These are phyloP conservation scores for Drosophila mulleri DNA, from an alignment of 2,888 invertebrate genomes.

Conservation along the genomic window DNA sequence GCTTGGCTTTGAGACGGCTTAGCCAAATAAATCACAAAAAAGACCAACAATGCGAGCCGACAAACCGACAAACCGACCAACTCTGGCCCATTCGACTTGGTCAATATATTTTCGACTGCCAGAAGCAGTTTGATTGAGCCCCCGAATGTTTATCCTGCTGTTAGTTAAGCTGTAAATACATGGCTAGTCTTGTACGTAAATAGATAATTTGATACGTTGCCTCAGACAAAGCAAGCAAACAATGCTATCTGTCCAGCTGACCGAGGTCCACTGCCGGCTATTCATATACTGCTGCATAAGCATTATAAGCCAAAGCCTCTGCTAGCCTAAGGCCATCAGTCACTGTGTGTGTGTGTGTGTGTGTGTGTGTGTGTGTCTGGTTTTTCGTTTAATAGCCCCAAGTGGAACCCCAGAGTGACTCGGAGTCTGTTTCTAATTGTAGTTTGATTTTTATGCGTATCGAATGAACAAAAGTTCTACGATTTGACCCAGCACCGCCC, in stretches of 20 bases:
- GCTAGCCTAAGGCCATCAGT: background rate
- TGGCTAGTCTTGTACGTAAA: slow-evolving; percentile 52
- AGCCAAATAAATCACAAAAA: slow-evolving; percentile 75
- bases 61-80: slow-evolving; percentile 36
- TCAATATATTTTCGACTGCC: slow-evolving; percentile 42
- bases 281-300: slow-evolving; percentile 60
- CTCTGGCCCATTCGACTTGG: slow-evolving; percentile 45
- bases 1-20: slow-evolving; percentile 74
- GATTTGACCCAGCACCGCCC: background rate
- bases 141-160: slow-evolving; percentile 71
- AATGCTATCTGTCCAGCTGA: slow-evolving; percentile 22
- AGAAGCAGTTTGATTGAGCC: slow-evolving; percentile 67
- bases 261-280: slow-evolving; percentile 1
- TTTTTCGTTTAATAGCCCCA: slow-evolving; percentile 56
- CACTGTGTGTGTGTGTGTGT: background rate
- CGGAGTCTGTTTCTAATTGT: slow-evolving; percentile 72
- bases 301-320: slow-evolving; percentile 43
- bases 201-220: slow-evolving; percentile 73
- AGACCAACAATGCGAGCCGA: slow-evolving; percentile 40
- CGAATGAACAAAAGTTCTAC: slow-evolving; percentile 62
- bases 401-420: slow-evolving; percentile 33
- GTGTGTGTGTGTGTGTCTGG: slow-evolving; percentile 14
- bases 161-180: slow-evolving; percentile 74
- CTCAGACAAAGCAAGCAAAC: slow-evolving; percentile 37
- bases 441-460: slow-evolving; percentile 78